Evolutionary conservation across 92 coral and sea anemone species (phyloP).

Genomic region (Porites lobata): DNA sequence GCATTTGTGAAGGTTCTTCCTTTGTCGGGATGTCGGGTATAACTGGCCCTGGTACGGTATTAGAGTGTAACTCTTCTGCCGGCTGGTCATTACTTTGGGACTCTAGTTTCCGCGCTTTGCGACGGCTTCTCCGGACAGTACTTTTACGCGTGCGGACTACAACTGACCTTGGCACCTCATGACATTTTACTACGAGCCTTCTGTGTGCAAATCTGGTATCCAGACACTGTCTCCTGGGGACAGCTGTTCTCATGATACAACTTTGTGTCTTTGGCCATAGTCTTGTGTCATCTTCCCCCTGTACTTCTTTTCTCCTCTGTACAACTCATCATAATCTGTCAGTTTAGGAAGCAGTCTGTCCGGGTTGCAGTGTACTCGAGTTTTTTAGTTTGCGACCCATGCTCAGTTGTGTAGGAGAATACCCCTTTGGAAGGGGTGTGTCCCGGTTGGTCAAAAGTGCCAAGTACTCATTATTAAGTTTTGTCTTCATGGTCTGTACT

Average conservation of each 20-base stretch:
- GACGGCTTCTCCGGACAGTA: too few relatives aligned
- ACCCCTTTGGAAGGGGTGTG: background rate
- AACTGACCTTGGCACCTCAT: background rate
- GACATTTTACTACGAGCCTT: background rate
- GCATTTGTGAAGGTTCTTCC: too few relatives aligned
- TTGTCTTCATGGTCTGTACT: background rate
- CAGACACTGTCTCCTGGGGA: background rate
- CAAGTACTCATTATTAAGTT: background rate
- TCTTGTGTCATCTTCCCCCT: background rate
- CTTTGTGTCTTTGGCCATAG: background rate
- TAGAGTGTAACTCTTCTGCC: too few relatives aligned
- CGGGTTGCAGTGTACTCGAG: background rate
- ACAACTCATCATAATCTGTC: background rate
- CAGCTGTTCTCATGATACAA: background rate
- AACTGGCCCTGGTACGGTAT: too few relatives aligned
- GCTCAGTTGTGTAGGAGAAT: background rate
- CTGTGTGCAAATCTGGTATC: background rate
- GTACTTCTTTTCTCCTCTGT: background rate
- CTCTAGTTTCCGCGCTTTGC: too few relatives aligned
- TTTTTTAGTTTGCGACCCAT: background rate
- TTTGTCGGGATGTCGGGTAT: too few relatives aligned
- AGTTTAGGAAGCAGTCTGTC: background rate
- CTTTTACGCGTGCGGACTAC: background rate
- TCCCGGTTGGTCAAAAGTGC: background rate
- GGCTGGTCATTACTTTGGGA: too few relatives aligned